These are phyloP conservation scores for Setophaga petechia DNA, from an alignment of 2,113 vertebrate genomes.

Conservation along the genomic window DNA sequence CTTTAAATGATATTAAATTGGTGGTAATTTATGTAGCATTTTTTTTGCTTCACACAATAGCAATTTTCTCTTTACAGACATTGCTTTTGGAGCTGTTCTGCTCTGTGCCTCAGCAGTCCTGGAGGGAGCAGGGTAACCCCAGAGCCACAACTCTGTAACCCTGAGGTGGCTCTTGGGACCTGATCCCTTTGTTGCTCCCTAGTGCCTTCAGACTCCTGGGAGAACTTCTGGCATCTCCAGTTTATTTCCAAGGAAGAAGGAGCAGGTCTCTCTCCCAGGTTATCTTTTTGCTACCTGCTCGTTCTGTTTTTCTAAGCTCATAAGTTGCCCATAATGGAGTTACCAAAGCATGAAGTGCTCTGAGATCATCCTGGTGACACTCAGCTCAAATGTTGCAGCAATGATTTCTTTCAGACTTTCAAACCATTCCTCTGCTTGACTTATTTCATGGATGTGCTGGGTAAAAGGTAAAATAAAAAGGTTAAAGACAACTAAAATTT, in stretches of 20 bases:
- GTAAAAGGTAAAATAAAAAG: neutral
- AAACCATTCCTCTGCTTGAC: neutral
- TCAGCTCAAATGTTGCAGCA: neutral
- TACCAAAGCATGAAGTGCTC: neutral
- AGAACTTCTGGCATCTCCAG: neutral
- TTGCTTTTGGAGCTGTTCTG: neutral
- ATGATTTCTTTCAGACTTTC: neutral
- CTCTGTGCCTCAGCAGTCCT: neutral
- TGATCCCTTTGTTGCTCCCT: neutral
- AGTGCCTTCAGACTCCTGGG: neutral
- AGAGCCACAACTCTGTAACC: neutral
- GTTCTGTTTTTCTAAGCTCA: neutral
- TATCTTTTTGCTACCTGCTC: neutral
- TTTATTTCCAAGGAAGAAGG: neutral
- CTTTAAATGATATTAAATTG: conserved; percentile 40
- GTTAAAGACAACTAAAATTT: neutral
- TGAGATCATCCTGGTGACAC: neutral
- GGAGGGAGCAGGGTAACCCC: neutral
- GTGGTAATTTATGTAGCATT: conserved; percentile 3
- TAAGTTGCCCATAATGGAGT: rapidly evolving
- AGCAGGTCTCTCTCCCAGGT: neutral
- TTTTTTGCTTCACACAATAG: neutral
- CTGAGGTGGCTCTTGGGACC: rapidly evolving
- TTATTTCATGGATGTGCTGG: neutral
- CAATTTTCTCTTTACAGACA: neutral